Evolutionary conservation across 2,888 invertebrate genomes (phyloP).

Genomic region (Hirtodrosophila confusa): DNA sequence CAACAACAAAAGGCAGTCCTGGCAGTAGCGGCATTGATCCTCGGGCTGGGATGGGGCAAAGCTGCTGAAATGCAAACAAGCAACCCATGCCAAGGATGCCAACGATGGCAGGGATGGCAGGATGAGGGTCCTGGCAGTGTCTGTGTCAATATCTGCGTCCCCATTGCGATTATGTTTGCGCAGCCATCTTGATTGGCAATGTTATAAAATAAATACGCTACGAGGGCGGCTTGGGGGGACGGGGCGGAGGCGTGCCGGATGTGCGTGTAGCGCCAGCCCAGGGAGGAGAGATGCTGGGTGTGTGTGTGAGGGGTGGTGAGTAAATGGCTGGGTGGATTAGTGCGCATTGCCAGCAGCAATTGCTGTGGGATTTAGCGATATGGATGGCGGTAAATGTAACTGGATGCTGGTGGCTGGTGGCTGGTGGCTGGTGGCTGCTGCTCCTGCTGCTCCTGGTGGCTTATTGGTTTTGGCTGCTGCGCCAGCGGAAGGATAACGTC

Average conservation of each 20-base stretch:
- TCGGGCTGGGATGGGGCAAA: slow-evolving; percentile 45
- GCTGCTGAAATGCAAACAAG: slow-evolving; percentile 73
- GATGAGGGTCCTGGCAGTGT: slow-evolving; percentile 41
- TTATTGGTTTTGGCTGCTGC: slow-evolving; percentile 73
- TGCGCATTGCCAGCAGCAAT: slow-evolving; percentile 72
- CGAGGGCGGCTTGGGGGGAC: slow-evolving; percentile 37
- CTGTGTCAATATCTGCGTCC: slow-evolving; percentile 56
- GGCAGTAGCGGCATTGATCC: slow-evolving; percentile 75
- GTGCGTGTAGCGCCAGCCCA: slow-evolving; percentile 50
- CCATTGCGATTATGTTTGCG: slow-evolving; percentile 84
- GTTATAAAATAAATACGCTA: slow-evolving; percentile 84
- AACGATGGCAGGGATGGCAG: neutral
- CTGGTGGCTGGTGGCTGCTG: slow-evolving; percentile 63
- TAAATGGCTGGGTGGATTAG: slow-evolving; percentile 66
- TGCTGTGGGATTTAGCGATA: slow-evolving; percentile 74
- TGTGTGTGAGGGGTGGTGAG: slow-evolving; percentile 7
- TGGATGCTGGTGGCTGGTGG: slow-evolving; percentile 39
- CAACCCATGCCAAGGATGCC: slow-evolving; percentile 21
- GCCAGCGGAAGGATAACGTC: slow-evolving; percentile 79
- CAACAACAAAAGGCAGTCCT: slow-evolving; percentile 60
- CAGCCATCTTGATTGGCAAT: slow-evolving; percentile 85
- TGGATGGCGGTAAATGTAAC: slow-evolving; percentile 56
- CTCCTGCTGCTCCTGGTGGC: slow-evolving; percentile 63
- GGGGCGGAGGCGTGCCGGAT: slow-evolving; percentile 52
- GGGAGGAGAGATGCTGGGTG: slow-evolving; percentile 17